Evolutionary conservation across 2,797 vertebrate genomes (phyloP), one percentile per base, ranked within the genome.

Genomic region (Artibeus lituratus): DNA sequence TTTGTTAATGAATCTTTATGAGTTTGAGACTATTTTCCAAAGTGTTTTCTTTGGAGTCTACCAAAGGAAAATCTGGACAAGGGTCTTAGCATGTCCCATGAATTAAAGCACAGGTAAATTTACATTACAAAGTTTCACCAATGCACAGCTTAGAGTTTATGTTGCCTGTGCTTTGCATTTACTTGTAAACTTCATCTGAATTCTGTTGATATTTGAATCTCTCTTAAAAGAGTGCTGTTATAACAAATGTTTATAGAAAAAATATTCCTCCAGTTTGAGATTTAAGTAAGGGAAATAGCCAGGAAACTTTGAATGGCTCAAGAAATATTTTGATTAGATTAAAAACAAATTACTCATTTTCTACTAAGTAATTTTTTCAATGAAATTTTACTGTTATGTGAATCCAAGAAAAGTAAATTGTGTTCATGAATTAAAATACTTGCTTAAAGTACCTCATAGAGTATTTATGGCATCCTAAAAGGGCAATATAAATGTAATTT

Each of bases 291-390:
- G 42, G 74, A 11, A 96, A 84, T 90, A 96, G 82, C 96, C 69
- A 96, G 94, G 95, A 95, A 94, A 96, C 69, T 92, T 95, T 96
- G 93, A 97, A 94, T 76, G 37, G 82, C 18, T 26, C 86, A 97
- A 83, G 24, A 95, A 90, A 80, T 59, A 83, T 81, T 98, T 98
- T 77, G 49, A 96, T 96, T 97, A 81, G 73, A 89, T 94, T 59
- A 90, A 86, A 81, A 81, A 81, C 47, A 95, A 96, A 93, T 97
- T 73, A 62, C 3, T 35, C 62, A 89, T 97, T 97, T 97, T 95
- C 72, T 93, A 97, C 35, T 51, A 94, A 94, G 67, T 24, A 91
- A 55, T 76, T 94, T 89, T 95, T 96, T 96, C 87, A 97, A 93
- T 95, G 93, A 97, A 96, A 96, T 91, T 91, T 96, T 96, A 94